Conservation (phyloP, 2,888 invertebrate species). For the Eristalis arbustorum region DNA sequence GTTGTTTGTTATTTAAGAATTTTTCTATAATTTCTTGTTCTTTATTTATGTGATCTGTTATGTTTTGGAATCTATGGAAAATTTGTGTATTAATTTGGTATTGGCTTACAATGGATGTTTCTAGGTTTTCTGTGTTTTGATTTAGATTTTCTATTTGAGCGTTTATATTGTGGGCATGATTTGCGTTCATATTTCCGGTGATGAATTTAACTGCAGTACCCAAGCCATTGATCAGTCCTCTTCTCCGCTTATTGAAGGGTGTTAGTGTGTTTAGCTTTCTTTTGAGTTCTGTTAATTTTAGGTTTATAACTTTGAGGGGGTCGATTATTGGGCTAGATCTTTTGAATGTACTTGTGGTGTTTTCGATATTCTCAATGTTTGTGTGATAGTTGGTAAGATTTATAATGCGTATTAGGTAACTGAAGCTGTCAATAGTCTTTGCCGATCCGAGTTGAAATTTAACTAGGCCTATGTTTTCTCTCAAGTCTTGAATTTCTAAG, state of each 20-base stretch:
- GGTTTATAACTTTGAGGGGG: neutral
- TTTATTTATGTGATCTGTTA: too few relatives aligned
- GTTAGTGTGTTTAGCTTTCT: too few relatives aligned
- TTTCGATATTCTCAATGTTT: too few relatives aligned
- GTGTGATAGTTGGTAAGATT: too few relatives aligned
- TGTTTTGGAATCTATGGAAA: constrained; percentile 19
- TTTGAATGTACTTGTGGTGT: neutral
- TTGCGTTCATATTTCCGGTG: too few relatives aligned
- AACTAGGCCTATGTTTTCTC: neutral
- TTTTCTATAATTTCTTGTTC: constrained; percentile 9
- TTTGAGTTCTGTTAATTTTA: constrained; percentile 4
- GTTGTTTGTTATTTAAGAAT: neutral
- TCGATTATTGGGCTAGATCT: neutral
- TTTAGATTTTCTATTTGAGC: neutral
- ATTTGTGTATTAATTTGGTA: too few relatives aligned
- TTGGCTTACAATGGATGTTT: neutral
- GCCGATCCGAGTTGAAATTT: neutral
- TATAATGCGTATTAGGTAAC: too few relatives aligned
- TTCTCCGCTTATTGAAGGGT: too few relatives aligned
- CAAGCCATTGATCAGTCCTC: too few relatives aligned
- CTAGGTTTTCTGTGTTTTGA: neutral
- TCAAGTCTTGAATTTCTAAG: too few relatives aligned
- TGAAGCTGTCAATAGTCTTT: neutral
- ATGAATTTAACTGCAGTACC: too few relatives aligned
- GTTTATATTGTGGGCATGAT: neutral